phyloP scores from a whole-genome alignment of 2,797 vertebrate species.

The Mormyrops boulengeri region DNA sequence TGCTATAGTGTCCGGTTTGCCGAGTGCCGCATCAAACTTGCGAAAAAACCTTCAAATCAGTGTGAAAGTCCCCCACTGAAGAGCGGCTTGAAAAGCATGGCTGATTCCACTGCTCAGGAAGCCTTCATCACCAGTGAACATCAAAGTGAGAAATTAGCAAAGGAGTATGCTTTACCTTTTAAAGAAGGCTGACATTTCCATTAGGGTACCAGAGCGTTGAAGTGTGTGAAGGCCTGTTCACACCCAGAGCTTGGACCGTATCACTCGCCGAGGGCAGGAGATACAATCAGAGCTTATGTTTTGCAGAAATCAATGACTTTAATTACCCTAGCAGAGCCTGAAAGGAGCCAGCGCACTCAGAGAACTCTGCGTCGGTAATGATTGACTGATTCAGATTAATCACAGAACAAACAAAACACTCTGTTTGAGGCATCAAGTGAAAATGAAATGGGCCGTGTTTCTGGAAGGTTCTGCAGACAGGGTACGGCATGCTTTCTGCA shows the following conservation, averaged over 20 bases:
- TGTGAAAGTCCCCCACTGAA: neutral
- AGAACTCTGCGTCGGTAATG: neutral
- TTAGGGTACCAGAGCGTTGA: neutral
- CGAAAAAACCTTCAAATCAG: neutral
- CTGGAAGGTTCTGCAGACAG: neutral
- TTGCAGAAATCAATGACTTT: slow-evolving; percentile 9
- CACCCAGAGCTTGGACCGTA: neutral
- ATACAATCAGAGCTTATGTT: neutral
- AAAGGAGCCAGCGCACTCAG: neutral
- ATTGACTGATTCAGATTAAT: neutral
- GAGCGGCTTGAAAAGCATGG: neutral
- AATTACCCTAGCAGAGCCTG: neutral
- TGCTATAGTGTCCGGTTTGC: neutral
- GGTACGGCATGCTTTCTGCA: neutral
- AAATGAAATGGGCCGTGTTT: neutral
- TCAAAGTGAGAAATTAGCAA: neutral
- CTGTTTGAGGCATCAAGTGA: neutral
- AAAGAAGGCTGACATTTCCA: neutral
- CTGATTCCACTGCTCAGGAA: neutral
- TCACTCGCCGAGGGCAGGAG: neutral
- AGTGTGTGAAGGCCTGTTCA: neutral
- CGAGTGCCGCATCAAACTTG: neutral
- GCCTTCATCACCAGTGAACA: neutral
- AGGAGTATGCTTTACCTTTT: neutral
- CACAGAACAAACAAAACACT: neutral